A percentile compares a stretch with the other conserved stretches of the same genome.
phyloP scores from a whole-genome alignment of 2,113 vertebrate genomes.

The Podarcis muralis region DNA sequence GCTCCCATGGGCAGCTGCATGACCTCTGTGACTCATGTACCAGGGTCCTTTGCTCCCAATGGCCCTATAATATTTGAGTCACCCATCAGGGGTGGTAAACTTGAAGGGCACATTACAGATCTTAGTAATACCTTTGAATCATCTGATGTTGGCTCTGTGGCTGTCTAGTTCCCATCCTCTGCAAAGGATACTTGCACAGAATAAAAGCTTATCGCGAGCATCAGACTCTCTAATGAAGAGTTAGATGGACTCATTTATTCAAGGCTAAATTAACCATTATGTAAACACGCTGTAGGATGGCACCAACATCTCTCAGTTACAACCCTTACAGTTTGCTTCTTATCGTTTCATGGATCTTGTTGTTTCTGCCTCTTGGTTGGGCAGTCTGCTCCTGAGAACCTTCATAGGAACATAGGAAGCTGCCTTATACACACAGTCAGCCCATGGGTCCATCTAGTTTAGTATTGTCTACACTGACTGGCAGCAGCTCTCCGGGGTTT shows the following conservation, averaged over 20 bases:
- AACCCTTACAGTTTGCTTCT: background rate
- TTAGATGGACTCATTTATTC: background rate
- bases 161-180: conserved; percentile 17
- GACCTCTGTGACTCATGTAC: conserved; percentile 31
- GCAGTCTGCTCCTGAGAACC: background rate
- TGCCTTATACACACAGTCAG: too few species aligned
- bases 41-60: conserved; percentile 10
- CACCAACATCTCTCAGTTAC: background rate
- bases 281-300: background rate
- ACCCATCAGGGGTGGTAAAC: conserved; percentile 53
- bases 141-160: conserved; percentile 27
- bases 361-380: background rate
- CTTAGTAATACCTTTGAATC: conserved; percentile 56
- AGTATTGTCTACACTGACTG: too few species aligned
- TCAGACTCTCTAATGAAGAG: background rate
- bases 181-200: conserved; percentile 31
- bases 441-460: too few species aligned
- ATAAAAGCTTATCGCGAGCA: conserved; percentile 36
- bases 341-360: background rate
- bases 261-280: background rate
- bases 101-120: conserved; percentile 37
- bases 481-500: too few species aligned
- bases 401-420: background rate
- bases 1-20: conserved; percentile 25
- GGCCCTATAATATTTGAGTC: conserved; percentile 33